phyloP scores from a whole-genome alignment of 2,888 invertebrate genomes.

The Rotaria magnacalcarata region DNA sequence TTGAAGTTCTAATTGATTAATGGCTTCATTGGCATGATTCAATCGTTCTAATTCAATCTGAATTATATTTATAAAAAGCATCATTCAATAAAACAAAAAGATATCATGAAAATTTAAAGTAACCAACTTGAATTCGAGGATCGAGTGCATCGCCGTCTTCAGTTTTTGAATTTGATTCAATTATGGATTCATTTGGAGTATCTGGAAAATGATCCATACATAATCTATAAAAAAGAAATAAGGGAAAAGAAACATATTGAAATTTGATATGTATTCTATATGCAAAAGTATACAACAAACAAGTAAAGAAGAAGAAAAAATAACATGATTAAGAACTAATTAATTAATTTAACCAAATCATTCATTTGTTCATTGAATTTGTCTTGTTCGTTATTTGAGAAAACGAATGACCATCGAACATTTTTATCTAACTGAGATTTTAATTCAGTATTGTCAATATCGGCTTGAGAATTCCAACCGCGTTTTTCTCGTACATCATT shows the following conservation, averaged over 20 bases:
- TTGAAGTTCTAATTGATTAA: slow-evolving; percentile 44
- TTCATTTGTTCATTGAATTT: neutral
- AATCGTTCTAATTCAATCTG: slow-evolving; percentile 43
- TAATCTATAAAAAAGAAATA: neutral
- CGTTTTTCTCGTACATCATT: neutral
- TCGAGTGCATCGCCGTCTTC: neutral
- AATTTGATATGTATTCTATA: neutral
- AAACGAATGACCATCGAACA: neutral
- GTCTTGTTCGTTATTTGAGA: slow-evolving; percentile 5
- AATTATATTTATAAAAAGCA: neutral
- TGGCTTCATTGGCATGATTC: slow-evolving; percentile 43
- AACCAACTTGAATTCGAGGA: neutral
- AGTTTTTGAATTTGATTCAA: neutral
- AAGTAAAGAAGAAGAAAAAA: neutral
- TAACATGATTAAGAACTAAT: neutral
- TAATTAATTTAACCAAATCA: neutral
- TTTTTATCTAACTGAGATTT: neutral
- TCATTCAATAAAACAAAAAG: neutral
- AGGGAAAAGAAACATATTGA: neutral
- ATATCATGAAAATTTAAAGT: neutral
- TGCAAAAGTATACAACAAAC: slow-evolving; percentile 10
- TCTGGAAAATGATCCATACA: neutral
- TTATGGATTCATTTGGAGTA: neutral
- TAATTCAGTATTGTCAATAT: neutral
- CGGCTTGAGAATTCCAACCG: neutral